Evolutionary conservation across 2,113 vertebrate genomes (phyloP), one percentile per base, ranked within the genome.

Genomic region (Suricata suricatta): DNA sequence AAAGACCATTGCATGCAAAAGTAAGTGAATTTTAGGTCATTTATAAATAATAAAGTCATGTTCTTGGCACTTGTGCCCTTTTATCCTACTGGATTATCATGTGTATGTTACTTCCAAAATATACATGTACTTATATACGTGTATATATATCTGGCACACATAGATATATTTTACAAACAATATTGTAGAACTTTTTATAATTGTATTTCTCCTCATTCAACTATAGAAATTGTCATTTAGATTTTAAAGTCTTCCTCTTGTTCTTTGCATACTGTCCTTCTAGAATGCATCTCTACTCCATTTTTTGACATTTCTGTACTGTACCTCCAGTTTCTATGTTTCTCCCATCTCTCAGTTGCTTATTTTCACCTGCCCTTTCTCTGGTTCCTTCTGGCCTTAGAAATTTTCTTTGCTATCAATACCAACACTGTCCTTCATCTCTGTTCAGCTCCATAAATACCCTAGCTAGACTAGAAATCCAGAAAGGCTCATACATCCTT

Each of bases 11-110:
- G 10, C 27, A 21, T 90, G 47, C 33, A 81, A 38, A 80, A 47
- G n/a, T 71, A 93, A 90, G n/a, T 85, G 11, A 81, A 85, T 90
- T 90, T 93, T 90, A 9, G n/a, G 11, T 84, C 80, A 80, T 64
- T 80, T 93, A 29, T 29, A 80, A 85, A 44, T 90, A 17, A 69
- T 81, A 23, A 80, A 85, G 17, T 95, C 17, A 64, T 72, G 31
- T 69, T 71, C 41, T 80, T 41, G n/a, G n/a, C 21, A 44, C 38
- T 14, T 89, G 74, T 88, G 21, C 31, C 7, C 6, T 21, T 95
- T 69, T 71, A 77, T 88, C 3, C 50, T 77, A 69, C 15, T 50
- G 23, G 57, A 64, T 74, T 90, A 80, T 64, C 9, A 35, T 50
- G 41, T 84, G 5, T 84, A 89, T 85, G 25, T 50, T 38, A 57